phyloP scores from a whole-genome alignment of 1,140 invertebrate genomes.

The Bombus picipes region DNA sequence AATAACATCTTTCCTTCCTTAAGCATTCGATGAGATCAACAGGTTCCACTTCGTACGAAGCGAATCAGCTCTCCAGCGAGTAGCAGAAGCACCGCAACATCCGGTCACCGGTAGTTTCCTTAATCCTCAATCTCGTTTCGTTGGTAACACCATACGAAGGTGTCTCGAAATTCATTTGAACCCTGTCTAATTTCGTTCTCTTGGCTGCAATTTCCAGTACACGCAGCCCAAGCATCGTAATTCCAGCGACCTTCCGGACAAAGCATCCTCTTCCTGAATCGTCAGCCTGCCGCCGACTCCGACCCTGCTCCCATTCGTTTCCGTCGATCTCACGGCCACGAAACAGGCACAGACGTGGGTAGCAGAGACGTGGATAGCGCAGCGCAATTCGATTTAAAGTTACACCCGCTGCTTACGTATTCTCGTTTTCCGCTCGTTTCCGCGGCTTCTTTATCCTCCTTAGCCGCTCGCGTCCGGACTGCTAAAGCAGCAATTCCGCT shows the following conservation, averaged over 20 bases:
- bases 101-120: not conserved
- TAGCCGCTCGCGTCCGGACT: conserved; percentile 46
- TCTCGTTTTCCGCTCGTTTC: conserved; percentile 62
- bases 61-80: not conserved
- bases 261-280: not conserved
- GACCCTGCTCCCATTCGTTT: not conserved
- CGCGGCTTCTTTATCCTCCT: conserved; percentile 60
- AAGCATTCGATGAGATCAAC: conserved; percentile 34
- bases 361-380: not conserved
- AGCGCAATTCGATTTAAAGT: conserved; percentile 62
- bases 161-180: conserved; percentile 30
- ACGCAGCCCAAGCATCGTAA: conserved; percentile 6
- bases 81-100: not conserved
- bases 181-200: conserved; percentile 17
- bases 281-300: too few species aligned
- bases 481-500: conserved; percentile 60
- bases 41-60: conserved; percentile 9
- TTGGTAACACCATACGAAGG: not conserved
- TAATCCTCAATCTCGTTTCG: conserved; percentile 39
- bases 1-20: not conserved
- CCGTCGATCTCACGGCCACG: not conserved
- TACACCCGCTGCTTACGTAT: conserved; percentile 61
- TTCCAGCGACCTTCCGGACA: conserved; percentile 16
- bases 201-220: conserved; percentile 7
- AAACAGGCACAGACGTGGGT: too few species aligned